Evolutionary conservation across 2,113 vertebrate genomes (phyloP).

Genomic region (Fregata magnificens): DNA sequence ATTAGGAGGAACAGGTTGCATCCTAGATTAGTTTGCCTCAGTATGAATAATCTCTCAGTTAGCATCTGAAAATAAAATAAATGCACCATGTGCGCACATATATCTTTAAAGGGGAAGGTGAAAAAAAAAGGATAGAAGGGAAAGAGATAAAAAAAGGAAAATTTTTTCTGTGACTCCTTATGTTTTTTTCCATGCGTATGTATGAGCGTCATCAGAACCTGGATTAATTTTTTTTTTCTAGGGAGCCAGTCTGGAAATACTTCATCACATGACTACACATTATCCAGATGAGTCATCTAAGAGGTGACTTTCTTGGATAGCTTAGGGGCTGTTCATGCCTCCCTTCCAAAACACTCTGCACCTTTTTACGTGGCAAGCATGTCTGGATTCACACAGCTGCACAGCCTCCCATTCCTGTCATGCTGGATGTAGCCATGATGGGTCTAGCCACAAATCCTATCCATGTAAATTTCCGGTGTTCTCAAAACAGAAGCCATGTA

Average conservation of each 20-base stretch:
- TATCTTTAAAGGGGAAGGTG: not conserved
- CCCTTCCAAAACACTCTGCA: not conserved
- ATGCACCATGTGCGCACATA: not conserved
- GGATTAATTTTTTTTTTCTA: not conserved
- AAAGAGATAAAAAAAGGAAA: not conserved
- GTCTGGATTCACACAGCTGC: not conserved
- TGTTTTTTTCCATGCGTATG: rapidly evolving
- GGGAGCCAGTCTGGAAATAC: not conserved
- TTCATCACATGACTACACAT: not conserved
- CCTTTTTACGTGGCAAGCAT: rapidly evolving
- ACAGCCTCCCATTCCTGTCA: not conserved
- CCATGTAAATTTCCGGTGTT: not conserved
- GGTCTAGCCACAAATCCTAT: not conserved
- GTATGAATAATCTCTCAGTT: not conserved
- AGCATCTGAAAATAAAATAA: not conserved
- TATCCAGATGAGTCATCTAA: not conserved
- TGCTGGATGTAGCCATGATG: not conserved
- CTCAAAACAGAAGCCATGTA: not conserved
- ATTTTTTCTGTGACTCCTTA: not conserved
- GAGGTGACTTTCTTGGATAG: not conserved
- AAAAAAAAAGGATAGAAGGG: not conserved
- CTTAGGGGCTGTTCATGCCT: not conserved
- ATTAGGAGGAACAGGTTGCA: not conserved
- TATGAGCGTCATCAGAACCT: rapidly evolving
- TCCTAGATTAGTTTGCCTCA: not conserved